These are phyloP conservation scores for Sorex araneus DNA, from an alignment of 2,113 vertebrate species.

Conservation along the genomic window DNA sequence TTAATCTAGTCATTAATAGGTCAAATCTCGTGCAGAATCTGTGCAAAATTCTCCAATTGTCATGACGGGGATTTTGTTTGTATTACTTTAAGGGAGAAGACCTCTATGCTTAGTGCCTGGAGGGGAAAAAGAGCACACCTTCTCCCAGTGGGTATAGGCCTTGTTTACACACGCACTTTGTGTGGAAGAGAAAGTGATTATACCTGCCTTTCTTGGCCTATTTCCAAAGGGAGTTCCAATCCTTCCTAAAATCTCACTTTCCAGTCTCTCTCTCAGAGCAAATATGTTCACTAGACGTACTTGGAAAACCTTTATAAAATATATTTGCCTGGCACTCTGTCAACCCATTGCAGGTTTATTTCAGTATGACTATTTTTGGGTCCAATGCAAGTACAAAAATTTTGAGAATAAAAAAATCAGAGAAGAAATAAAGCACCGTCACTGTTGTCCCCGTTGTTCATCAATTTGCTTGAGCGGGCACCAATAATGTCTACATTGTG, in stretches of 20 bases:
- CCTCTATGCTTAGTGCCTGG: background rate
- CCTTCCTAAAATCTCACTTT: slow-evolving; percentile 30
- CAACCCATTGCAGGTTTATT: slow-evolving; percentile 29
- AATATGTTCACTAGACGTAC: slow-evolving; percentile 20
- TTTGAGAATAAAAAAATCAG: background rate
- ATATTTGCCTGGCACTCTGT: background rate
- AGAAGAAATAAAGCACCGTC: too few species aligned
- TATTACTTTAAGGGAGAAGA: background rate
- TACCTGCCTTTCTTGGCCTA: slow-evolving; percentile 51
- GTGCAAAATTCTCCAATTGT: slow-evolving; percentile 41
- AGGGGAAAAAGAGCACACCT: slow-evolving; percentile 28
- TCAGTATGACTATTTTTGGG: slow-evolving; percentile 9
- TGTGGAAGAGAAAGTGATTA: slow-evolving; percentile 36
- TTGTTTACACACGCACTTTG: slow-evolving; percentile 33
- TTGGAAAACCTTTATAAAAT: slow-evolving; percentile 44
- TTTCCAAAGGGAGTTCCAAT: slow-evolving; percentile 37
- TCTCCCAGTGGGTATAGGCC: background rate
- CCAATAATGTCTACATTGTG: too few species aligned
- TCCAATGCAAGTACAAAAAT: slow-evolving; percentile 39
- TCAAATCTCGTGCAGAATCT: slow-evolving; percentile 33
- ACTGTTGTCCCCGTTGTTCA: too few species aligned
- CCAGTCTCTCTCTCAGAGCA: background rate
- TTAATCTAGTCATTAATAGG: slow-evolving; percentile 52
- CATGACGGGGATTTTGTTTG: slow-evolving; percentile 33
- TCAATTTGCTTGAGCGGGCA: too few species aligned